These are phyloP conservation scores for Balanococcus diminutus DNA, from an alignment of 2,888 invertebrate species.

Conservation along the genomic window DNA sequence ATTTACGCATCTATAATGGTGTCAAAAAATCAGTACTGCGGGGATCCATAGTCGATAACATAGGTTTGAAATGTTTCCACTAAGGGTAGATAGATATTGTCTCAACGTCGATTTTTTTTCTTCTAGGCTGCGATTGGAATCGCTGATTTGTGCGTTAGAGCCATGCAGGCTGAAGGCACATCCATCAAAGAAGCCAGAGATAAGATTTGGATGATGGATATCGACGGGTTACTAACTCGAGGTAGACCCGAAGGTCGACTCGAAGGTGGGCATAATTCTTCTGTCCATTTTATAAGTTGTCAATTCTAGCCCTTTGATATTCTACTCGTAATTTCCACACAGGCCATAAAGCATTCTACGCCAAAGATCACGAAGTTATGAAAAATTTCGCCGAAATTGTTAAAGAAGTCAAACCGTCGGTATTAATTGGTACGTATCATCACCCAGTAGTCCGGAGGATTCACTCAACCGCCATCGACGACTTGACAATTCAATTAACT, in stretches of 20 bases:
- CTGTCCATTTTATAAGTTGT: too few relatives aligned
- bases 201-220: slow-evolving; percentile 95
- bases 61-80: too few relatives aligned
- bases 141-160: slow-evolving; percentile 85
- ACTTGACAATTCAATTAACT: too few relatives aligned
- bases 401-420: slow-evolving; percentile 70
- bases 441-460: too few relatives aligned
- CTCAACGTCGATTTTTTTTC: not conserved
- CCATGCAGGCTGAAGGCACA: slow-evolving; percentile 77
- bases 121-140: slow-evolving; percentile 71
- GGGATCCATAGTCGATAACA: too few relatives aligned
- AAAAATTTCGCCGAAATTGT: slow-evolving; percentile 81
- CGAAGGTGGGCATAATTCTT: too few relatives aligned
- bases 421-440: slow-evolving; percentile 55
- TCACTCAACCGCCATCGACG: too few relatives aligned
- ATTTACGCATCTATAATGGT: too few relatives aligned
- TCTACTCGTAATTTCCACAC: not conserved
- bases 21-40: too few relatives aligned
- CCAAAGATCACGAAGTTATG: slow-evolving; percentile 79
- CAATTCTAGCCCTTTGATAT: too few relatives aligned
- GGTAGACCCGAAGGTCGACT: slow-evolving; percentile 60
- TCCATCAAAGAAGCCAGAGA: slow-evolving; percentile 74
- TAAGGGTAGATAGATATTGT: too few relatives aligned
- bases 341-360: slow-evolving; percentile 72
- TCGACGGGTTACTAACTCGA: slow-evolving; percentile 77